Conservation (phyloP, 23 tunicate genomes). For the Trididemnum nubilum region DNA sequence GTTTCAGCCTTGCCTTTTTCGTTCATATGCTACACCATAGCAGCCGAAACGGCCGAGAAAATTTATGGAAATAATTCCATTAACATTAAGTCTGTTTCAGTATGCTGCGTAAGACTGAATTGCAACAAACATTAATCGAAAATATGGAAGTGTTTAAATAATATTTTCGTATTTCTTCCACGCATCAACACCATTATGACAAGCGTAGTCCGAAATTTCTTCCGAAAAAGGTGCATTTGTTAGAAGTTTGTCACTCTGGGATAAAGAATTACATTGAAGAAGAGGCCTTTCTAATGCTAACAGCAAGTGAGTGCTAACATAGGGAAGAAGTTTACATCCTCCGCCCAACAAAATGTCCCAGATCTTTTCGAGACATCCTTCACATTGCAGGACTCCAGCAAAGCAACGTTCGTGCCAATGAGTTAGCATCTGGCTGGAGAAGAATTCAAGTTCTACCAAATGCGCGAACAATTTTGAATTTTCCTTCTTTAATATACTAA, state of each 20-base stretch:
- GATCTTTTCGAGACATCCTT: conserved; percentile 57
- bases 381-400: conserved; percentile 41
- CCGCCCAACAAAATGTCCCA: conserved; percentile 76
- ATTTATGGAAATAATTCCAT: too few relatives aligned
- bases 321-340: conserved; percentile 46
- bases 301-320: conserved; percentile 65
- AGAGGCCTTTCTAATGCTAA: conserved; percentile 46
- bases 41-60: too few relatives aligned
- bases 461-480: conserved; percentile 23
- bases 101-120: too few relatives aligned
- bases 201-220: conserved; percentile 45
- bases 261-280: conserved; percentile 13
- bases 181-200: conserved; percentile 51
- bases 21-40: too few relatives aligned
- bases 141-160: too few relatives aligned
- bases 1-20: too few relatives aligned
- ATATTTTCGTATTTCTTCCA: conserved; percentile 55
- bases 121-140: too few relatives aligned
- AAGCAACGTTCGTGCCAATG: conserved; percentile 41
- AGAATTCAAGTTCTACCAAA: conserved; percentile 14
- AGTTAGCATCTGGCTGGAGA: neutral
- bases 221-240: conserved; percentile 35
- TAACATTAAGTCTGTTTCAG: too few relatives aligned
- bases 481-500: conserved; percentile 7
- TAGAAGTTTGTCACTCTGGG: conserved; percentile 6